A percentile compares a stretch with the other conserved stretches of the same genome.
Evolutionary conservation across 2,113 vertebrate genomes (phyloP).

Genomic region (Sorex araneus): DNA sequence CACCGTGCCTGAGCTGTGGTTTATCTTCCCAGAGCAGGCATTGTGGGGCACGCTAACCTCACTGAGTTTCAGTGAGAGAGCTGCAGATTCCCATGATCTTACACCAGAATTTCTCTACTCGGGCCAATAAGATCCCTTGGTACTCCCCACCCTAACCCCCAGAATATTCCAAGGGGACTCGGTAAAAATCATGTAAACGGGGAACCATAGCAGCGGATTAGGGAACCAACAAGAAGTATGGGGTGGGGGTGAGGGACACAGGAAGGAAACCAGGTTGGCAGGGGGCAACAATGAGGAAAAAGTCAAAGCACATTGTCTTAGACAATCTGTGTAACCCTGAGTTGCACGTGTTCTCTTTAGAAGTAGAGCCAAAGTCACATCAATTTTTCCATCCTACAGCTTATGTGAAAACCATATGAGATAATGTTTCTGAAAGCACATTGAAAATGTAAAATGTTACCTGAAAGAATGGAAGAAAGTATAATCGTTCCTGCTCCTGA

Average conservation of each 20-base stretch:
- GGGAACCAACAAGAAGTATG: too few relatives aligned
- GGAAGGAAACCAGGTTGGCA: too few relatives aligned
- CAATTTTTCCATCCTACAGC: not conserved
- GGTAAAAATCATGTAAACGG: too few relatives aligned
- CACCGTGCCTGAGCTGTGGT: too few relatives aligned
- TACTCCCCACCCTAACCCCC: too few relatives aligned
- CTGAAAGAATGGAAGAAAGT: not conserved
- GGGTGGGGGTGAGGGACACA: too few relatives aligned
- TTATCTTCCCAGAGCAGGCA: not conserved
- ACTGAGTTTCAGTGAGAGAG: not conserved
- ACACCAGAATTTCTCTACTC: not conserved
- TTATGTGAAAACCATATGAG: conserved; percentile 22
- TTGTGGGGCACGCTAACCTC: too few relatives aligned
- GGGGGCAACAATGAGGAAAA: too few relatives aligned
- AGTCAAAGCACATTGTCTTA: too few relatives aligned
- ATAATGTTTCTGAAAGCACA: not conserved
- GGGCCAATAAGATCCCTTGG: too few relatives aligned
- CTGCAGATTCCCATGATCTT: not conserved
- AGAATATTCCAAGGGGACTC: too few relatives aligned
- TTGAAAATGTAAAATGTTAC: not conserved
- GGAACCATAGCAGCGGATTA: too few relatives aligned
- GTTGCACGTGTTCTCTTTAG: not conserved
- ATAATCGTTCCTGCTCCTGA: not conserved
- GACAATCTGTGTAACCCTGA: not conserved
- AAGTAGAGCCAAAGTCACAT: not conserved